Conservation (phyloP, 2,797 vertebrate species). For the Nothura maculosa region DNA sequence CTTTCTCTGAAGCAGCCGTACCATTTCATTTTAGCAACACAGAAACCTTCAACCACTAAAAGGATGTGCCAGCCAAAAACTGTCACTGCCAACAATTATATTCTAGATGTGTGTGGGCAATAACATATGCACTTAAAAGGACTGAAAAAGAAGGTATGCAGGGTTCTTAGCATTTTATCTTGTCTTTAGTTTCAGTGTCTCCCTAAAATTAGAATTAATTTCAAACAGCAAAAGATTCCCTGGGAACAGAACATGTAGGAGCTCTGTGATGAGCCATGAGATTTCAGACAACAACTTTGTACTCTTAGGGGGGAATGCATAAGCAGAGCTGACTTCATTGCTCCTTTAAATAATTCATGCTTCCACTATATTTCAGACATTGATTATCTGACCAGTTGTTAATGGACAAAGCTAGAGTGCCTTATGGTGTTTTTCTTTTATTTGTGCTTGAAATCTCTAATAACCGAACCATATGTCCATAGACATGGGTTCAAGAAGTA, state of each 20-base stretch:
- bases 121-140: conserved; percentile 73
- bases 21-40: conserved; percentile 61
- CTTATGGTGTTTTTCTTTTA: neutral
- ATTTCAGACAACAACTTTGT: neutral
- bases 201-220: conserved; percentile 70
- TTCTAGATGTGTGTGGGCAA: conserved; percentile 75
- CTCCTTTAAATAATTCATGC: conserved; percentile 44
- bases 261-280: conserved; percentile 29
- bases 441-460: conserved; percentile 40
- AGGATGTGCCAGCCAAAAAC: conserved; percentile 72
- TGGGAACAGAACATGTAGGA: conserved; percentile 49
- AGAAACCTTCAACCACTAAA: conserved; percentile 65
- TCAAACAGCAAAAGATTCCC: conserved; percentile 28
- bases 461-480: conserved; percentile 58
- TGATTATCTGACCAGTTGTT: conserved; percentile 42
- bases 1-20: conserved; percentile 52
- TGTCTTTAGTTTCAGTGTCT: conserved; percentile 49
- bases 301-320: neutral
- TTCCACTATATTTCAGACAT: conserved; percentile 36
- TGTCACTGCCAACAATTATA: conserved; percentile 74
- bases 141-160: conserved; percentile 70
- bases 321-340: conserved; percentile 35
- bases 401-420: conserved; percentile 15
- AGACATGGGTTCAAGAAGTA: conserved; percentile 50
- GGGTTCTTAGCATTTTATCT: conserved; percentile 61